Evolutionary conservation across 2,113 vertebrate species (phyloP).

Genomic region (Alexandromys fortis): DNA sequence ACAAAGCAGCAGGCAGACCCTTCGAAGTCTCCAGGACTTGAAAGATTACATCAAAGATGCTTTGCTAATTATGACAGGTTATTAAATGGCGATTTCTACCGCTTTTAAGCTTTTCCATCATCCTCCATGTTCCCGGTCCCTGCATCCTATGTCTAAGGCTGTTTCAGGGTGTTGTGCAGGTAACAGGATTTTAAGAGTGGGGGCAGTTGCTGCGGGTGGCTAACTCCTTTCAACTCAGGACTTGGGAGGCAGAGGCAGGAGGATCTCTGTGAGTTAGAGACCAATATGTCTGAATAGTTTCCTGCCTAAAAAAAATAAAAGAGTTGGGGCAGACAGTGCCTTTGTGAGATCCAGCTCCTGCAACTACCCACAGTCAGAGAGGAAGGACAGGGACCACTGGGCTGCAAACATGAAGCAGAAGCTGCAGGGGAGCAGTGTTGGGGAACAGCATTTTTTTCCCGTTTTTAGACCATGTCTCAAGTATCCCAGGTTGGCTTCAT

Average conservation of each 20-base stretch:
- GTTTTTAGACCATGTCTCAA: neutral
- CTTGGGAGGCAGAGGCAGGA: neutral
- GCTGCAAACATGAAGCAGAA: neutral
- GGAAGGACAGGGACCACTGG: neutral
- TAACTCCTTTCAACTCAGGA: neutral
- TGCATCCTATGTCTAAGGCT: neutral
- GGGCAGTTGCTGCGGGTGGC: neutral
- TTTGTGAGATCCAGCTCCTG: neutral
- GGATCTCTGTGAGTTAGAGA: neutral
- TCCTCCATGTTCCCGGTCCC: neutral
- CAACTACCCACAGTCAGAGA: neutral
- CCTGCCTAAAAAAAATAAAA: neutral
- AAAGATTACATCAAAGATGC: neutral
- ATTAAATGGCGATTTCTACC: neutral
- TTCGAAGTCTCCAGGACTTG: conserved; percentile 20
- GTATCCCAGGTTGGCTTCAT: neutral
- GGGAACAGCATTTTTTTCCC: neutral
- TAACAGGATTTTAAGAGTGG: neutral
- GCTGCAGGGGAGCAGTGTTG: neutral
- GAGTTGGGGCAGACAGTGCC: neutral
- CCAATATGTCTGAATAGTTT: neutral
- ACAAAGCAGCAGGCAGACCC: neutral
- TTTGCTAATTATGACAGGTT: neutral
- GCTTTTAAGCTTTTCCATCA: neutral
- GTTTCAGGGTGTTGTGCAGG: neutral